Evolutionary conservation across 2,888 invertebrate species (phyloP).

Genomic region (Clivina fossor): DNA sequence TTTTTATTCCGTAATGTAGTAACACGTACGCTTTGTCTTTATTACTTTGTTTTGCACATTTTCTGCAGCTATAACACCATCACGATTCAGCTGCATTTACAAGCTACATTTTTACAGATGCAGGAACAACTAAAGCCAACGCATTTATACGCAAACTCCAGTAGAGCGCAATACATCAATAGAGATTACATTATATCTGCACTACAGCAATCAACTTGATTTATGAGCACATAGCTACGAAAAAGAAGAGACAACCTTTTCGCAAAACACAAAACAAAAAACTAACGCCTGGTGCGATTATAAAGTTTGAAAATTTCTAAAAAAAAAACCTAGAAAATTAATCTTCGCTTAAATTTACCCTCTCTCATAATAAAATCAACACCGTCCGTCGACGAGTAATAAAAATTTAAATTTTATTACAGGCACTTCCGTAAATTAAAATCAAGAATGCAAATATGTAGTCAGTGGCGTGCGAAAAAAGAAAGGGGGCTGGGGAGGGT

Average conservation of each 20-base stretch:
- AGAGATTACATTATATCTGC: constrained; percentile 14
- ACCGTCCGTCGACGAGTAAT: constrained; percentile 16
- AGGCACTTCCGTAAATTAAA: constrained; percentile 32
- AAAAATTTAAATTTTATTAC: constrained; percentile 33
- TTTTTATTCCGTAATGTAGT: too few species aligned
- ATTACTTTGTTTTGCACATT: too few species aligned
- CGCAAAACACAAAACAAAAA: constrained; percentile 2
- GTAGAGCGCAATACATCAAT: constrained; percentile 13
- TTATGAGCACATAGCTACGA: constrained; percentile 2
- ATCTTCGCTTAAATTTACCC: constrained; percentile 28
- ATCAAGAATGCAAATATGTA: constrained; percentile 31
- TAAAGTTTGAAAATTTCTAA: constrained; percentile 16
- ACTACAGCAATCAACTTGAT: constrained; percentile 1
- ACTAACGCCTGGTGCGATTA: not conserved
- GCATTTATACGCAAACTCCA: too few species aligned
- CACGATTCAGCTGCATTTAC: too few species aligned
- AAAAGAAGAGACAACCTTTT: too few species aligned
- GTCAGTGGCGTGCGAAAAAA: too few species aligned
- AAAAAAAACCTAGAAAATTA: constrained; percentile 23
- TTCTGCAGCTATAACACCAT: too few species aligned
- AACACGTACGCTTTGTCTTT: too few species aligned
- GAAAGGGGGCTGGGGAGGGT: not conserved
- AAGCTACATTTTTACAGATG: too few species aligned
- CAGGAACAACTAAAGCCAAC: too few species aligned
- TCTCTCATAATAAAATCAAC: constrained; percentile 30